Evolutionary conservation across 2,113 vertebrate genomes (phyloP).

Genomic region (Panthera tigris): DNA sequence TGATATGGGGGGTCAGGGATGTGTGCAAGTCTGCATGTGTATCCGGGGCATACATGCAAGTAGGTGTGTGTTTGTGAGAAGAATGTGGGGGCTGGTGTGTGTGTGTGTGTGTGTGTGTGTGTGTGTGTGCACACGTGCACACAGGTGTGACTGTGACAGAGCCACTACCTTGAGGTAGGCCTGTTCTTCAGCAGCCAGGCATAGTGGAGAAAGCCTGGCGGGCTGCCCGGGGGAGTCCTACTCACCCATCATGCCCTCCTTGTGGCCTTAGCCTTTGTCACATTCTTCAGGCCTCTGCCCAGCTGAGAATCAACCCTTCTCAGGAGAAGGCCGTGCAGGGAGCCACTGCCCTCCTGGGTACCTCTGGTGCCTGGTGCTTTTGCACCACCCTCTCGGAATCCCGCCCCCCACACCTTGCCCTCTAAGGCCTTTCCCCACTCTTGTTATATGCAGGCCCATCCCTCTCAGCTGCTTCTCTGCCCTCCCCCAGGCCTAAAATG

Average conservation of each 20-base stretch:
- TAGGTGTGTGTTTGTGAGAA: background rate
- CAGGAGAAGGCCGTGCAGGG: background rate
- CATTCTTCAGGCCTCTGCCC: background rate
- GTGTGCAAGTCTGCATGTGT: background rate
- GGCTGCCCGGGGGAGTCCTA: background rate
- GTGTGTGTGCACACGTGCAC: background rate
- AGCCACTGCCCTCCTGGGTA: background rate
- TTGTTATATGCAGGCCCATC: background rate
- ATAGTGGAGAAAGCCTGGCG: background rate
- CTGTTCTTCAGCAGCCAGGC: background rate
- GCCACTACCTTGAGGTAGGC: background rate
- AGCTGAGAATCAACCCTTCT: background rate
- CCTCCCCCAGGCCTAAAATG: background rate
- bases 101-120: background rate
- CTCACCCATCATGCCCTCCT: background rate
- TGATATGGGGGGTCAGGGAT: background rate
- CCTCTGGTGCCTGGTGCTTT: background rate
- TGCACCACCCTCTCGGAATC: background rate
- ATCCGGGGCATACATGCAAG: background rate
- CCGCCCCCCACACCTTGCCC: background rate
- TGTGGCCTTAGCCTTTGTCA: background rate
- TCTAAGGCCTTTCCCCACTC: background rate
- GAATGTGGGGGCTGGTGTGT: background rate
- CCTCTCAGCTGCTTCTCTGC: background rate
- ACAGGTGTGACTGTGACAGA: background rate